Evolutionary conservation across 2,888 invertebrate species (phyloP), one percentile per base, ranked within the genome.

Genomic region (Cephonodes hylas): DNA sequence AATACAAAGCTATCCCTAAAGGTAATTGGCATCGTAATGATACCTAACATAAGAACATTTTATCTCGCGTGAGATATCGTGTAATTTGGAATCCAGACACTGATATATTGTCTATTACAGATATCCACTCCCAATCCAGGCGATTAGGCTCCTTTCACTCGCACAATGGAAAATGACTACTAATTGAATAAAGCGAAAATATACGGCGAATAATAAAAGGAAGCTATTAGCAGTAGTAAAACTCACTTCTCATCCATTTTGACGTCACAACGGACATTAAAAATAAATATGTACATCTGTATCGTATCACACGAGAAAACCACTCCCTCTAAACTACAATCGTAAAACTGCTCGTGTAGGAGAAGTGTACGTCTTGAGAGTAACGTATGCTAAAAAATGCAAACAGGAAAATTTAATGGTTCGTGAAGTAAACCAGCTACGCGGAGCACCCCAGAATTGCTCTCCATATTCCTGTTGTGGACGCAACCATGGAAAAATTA

Each of bases 311-410:
- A 66, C 63, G 68, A 75, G 73, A 67, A 75, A 80, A 75, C 73
- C 72, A 69, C 68, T 71, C 78, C 80, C 80, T 83, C 85, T 82
- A 82, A 88, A 89, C 87, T 88, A 85, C 83, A 87, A 84, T 88
- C 88, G 88, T 89, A 86, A 89, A 88, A 79, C 79, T 74, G 78
- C 78, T 81, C 80, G 78, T 75, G 75, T 74, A 73, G 73, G 68
- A 63, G 58, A 61, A 61, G 66, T 73, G 68, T 72, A 70, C 79
- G 77, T 77, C 86, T 86, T 78, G 80, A 79, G 83, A 84, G 83
- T 89, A 91, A 88, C 91, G 85, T 91, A 91, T 91, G 92, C 87
- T 91, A 91, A 91, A 91, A 91, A 91, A 91, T 91, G 89, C 91
- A 92, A 91, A 91, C 88, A 89, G 88, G 88, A 87, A 91, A 90